phyloP scores from a whole-genome alignment of 1,140 invertebrate species.

The Steinernema feltiae region DNA sequence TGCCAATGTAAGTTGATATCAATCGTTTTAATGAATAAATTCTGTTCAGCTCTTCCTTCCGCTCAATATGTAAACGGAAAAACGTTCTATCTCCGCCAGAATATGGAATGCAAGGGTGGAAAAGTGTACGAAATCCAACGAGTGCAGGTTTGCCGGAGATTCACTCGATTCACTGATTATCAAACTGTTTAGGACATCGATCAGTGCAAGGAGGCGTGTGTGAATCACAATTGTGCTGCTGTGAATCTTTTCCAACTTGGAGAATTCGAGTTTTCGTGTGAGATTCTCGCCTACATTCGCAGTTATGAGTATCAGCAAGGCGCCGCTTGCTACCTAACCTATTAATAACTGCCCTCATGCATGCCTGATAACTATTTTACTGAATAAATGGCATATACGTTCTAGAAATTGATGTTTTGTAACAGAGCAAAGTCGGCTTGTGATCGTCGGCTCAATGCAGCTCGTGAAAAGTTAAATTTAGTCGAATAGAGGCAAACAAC shows the following conservation, averaged over 20 bases:
- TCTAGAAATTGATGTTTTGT: too few relatives aligned
- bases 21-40: neutral
- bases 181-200: conserved; percentile 27
- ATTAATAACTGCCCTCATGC: neutral
- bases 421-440: too few relatives aligned
- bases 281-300: conserved; percentile 16
- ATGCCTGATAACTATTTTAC: neutral
- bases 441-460: too few relatives aligned
- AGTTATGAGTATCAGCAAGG: neutral
- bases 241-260: conserved; percentile 36
- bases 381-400: neutral
- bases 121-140: conserved; percentile 38
- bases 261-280: conserved; percentile 33
- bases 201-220: conserved; percentile 33
- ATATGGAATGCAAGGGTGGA: conserved; percentile 33
- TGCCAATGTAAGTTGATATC: conserved; percentile 6
- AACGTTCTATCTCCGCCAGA: conserved; percentile 25
- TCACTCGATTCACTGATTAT: too few relatives aligned
- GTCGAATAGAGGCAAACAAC: too few relatives aligned
- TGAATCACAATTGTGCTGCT: conserved; percentile 31
- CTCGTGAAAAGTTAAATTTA: too few relatives aligned
- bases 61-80: conserved; percentile 26
- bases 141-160: too few relatives aligned
- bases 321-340: neutral
- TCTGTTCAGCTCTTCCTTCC: conserved; percentile 27